These are phyloP conservation scores for Megalops cyprinoides DNA, from an alignment of 2,797 vertebrate species.

Conservation along the genomic window DNA sequence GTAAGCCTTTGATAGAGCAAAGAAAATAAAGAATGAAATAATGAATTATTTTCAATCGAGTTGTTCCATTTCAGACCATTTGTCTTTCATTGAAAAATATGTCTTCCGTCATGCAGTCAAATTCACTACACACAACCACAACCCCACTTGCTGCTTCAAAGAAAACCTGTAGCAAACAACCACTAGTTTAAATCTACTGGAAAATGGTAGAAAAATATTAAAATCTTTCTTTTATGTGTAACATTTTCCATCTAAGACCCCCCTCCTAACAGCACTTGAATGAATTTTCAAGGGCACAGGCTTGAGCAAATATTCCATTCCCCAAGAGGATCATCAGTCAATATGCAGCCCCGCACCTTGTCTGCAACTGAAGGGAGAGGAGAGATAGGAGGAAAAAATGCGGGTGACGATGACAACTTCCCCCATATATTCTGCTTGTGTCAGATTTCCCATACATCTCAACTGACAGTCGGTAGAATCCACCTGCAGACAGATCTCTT, in stretches of 20 bases:
- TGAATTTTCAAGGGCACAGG: conserved; percentile 71
- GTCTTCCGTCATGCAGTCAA: conserved; percentile 35
- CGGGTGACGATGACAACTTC: conserved; percentile 63
- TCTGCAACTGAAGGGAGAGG: conserved; percentile 49
- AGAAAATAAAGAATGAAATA: conserved; percentile 41
- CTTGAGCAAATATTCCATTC: conserved; percentile 72
- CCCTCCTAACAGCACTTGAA: conserved; percentile 46
- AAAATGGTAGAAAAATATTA: neutral
- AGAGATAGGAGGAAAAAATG: conserved; percentile 54
- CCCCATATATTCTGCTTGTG: conserved; percentile 53
- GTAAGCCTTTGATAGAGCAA: conserved; percentile 34
- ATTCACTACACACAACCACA: conserved; percentile 31
- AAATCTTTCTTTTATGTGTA: neutral
- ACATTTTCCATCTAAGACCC: neutral
- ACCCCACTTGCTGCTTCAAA: conserved; percentile 36
- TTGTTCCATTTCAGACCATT: conserved; percentile 45
- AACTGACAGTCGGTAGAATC: conserved; percentile 50
- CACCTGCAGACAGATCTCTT: conserved; percentile 43
- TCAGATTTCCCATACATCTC: conserved; percentile 63
- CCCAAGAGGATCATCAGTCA: no score
- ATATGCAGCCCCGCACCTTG: no score
- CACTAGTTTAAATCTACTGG: neutral
- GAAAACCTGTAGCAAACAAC: neutral
- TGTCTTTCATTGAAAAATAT: conserved; percentile 34
- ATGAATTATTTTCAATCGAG: conserved; percentile 39